Base-by-base conservation (phyloP, 2,888 invertebrate genomes). In the Microchrysa polita region DNA sequence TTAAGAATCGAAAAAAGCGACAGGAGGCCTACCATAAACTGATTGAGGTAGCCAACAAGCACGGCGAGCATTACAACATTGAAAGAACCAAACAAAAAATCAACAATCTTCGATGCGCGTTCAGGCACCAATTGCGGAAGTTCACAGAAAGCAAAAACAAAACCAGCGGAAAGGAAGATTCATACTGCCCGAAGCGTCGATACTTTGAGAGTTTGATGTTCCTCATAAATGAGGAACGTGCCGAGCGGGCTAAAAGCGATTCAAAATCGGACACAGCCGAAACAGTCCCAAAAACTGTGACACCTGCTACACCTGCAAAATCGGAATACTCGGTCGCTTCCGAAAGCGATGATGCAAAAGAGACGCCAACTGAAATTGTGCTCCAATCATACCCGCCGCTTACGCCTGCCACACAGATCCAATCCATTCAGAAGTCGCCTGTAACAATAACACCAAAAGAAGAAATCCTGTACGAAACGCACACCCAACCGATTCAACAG, bases 171-270 rank as follows among this genome's bases (percentile, higher is more conserved):
- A 84, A 82, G 23, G 84, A 83, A 69, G 84, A 84, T 18, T 80
- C 81, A 0, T 84, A 84, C 42, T 84, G 84, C 23, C 84, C 84
- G 0, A 84, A 84, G 72, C 79, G 84, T 14, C 80, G 81, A 69
- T 84, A 84, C 73, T 84, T 84, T 67, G 84, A 84, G 76, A 83
- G 83, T 52, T 77, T 84, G 1, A 83, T 84, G 84, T 84, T 84
- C 77, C 75, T 84, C n/a, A 81, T 81, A 76, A 83, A 84, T 67
- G 84, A 84, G 71, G 84, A 84, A 74, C 83, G 79, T 18, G 80
- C 79, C 53, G 80, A 80, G 67, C 61, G 74, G 44, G 79, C 79
- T 57, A 78, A 80, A 5, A 2, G 73, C 73, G 1, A 77, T 77
- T 7, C 77, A 78, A 27, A 80, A 80, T 57, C 78, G 79, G 61